A percentile compares a stretch with the other conserved stretches of the same genome.
Conservation (phyloP, 2,888 invertebrate species). For the Pammene fasciana region DNA sequence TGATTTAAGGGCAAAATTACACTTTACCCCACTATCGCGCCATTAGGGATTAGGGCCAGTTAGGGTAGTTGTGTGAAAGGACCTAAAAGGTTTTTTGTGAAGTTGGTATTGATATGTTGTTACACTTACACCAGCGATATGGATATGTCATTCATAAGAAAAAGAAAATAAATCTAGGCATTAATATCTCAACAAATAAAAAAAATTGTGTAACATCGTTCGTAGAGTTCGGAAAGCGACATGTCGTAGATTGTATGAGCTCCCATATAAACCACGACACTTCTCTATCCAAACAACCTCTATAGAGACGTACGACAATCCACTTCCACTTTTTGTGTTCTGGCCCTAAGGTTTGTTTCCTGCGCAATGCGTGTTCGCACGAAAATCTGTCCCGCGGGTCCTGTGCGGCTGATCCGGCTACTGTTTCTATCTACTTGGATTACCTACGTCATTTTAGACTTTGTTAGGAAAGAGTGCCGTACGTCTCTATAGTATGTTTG, state of each 20-base stretch:
- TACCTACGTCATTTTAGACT: too few relatives aligned
- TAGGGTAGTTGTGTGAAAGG: constrained; percentile 11
- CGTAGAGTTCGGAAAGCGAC: too few relatives aligned
- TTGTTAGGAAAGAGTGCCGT: too few relatives aligned
- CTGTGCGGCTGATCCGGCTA: constrained; percentile 2
- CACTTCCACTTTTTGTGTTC: too few relatives aligned
- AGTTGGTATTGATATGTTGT: not conserved
- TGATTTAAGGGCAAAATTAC: constrained; percentile 34
- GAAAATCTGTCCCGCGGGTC: constrained; percentile 33
- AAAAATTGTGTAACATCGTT: too few relatives aligned
- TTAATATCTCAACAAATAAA: too few relatives aligned
- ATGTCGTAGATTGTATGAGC: too few relatives aligned
- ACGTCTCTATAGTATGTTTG: too few relatives aligned
- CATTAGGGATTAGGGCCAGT: constrained; percentile 22
- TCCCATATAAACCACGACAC: too few relatives aligned
- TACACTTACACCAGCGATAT: not conserved
- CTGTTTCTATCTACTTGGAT: not conserved
- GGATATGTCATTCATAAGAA: not conserved
- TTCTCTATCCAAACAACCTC: too few relatives aligned
- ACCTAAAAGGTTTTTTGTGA: constrained; percentile 11
- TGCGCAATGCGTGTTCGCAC: not conserved
- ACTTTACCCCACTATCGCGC: constrained; percentile 33
- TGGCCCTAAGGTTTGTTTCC: constrained; percentile 11
- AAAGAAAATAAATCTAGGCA: not conserved
- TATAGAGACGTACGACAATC: too few relatives aligned